phyloP scores from a whole-genome alignment of 2,888 invertebrate species.

The Synanthedon tipuliformis region DNA sequence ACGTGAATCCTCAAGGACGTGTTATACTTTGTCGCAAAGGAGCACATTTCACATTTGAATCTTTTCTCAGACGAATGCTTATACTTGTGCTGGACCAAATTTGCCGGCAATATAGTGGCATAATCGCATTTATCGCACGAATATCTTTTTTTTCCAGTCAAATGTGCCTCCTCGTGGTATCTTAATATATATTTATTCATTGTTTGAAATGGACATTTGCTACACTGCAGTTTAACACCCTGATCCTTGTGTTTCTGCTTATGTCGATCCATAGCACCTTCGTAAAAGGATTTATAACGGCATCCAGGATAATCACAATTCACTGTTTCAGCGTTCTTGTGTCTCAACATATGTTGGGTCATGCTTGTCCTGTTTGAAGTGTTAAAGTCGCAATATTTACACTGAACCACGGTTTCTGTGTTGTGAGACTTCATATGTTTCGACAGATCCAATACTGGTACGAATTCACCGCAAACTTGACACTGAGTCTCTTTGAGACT shows the following conservation, averaged over 20 bases:
- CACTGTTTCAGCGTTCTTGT: constrained; percentile 47
- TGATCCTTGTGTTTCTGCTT: constrained; percentile 39
- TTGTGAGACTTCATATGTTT: constrained; percentile 45
- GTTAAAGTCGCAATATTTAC: constrained; percentile 50
- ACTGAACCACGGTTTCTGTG: constrained; percentile 26
- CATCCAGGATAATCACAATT: constrained; percentile 43
- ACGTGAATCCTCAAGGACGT: constrained; percentile 59
- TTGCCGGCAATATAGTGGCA: constrained; percentile 52
- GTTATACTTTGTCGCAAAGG: constrained; percentile 59
- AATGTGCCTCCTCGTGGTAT: constrained; percentile 57
- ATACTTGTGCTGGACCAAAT: constrained; percentile 57
- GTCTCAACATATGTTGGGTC: constrained; percentile 52
- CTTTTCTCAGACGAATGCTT: constrained; percentile 56
- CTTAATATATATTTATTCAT: constrained; percentile 59
- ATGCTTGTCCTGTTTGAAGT: constrained; percentile 39
- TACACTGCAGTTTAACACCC: constrained; percentile 51
- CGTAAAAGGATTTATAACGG: constrained; percentile 49
- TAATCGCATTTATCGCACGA: constrained; percentile 55
- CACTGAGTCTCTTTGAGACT: constrained; percentile 39
- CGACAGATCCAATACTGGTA: constrained; percentile 33
- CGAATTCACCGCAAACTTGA: constrained; percentile 46
- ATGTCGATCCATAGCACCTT: constrained; percentile 52
- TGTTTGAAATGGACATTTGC: constrained; percentile 50
- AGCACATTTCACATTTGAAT: constrained; percentile 60
- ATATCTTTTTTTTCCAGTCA: constrained; percentile 50